Evolutionary conservation across 2,113 vertebrate genomes (phyloP).

Genomic region (Crocuta crocuta): DNA sequence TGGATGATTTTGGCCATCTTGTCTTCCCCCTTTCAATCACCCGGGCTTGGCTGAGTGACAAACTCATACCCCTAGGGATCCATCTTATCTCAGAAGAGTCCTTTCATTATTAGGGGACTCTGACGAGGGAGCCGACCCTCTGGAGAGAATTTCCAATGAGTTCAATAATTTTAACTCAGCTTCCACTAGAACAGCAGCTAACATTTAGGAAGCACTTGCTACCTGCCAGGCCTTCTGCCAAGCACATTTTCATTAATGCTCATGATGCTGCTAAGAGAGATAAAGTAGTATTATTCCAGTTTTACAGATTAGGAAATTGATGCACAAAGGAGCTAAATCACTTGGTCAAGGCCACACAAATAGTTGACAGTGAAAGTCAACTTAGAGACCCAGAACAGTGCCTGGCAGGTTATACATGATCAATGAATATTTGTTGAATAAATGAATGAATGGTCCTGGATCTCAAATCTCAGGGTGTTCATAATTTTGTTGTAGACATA

Average conservation of each 20-base stretch:
- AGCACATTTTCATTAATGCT: not conserved
- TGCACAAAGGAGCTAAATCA: not conserved
- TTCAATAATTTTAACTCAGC: not conserved
- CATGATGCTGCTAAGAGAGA: not conserved
- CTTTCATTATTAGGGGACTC: not conserved
- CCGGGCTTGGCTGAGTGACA: not conserved
- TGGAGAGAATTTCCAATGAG: not conserved
- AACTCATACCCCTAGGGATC: not conserved
- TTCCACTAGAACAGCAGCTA: not conserved
- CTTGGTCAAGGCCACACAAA: not conserved
- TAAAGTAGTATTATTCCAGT: not conserved
- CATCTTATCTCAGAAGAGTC: not conserved
- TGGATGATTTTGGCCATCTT: not conserved
- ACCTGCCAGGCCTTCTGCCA: not conserved
- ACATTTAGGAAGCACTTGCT: not conserved
- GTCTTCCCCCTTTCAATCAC: not conserved
- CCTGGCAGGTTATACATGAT: not conserved
- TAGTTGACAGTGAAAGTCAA: no score
- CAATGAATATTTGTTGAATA: not conserved
- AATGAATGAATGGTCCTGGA: not conserved
- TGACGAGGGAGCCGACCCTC: not conserved
- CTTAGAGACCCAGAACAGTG: not conserved
- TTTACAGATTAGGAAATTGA: not conserved
- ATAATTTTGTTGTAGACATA: not conserved
- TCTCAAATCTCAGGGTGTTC: not conserved